phyloP scores from a whole-genome alignment of 2,888 invertebrate species.

The Pollenia angustigena region DNA sequence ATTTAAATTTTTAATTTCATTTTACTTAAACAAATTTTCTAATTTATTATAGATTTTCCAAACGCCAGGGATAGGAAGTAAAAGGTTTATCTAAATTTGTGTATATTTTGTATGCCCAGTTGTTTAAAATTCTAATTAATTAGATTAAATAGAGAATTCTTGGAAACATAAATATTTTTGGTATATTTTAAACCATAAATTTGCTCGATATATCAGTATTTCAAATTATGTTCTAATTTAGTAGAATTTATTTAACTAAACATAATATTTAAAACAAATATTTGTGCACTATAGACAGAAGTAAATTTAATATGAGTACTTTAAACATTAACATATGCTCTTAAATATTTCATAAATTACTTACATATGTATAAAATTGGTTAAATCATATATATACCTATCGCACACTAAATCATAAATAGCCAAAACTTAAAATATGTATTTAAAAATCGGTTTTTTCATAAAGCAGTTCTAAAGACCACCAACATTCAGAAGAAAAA shows the following conservation, averaged over 20 bases:
- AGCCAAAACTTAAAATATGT: too few species aligned
- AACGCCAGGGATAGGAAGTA: too few species aligned
- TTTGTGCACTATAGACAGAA: background rate
- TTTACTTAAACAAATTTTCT: background rate
- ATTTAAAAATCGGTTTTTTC: too few species aligned
- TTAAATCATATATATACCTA: too few species aligned
- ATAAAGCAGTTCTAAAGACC: too few species aligned
- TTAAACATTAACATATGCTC: background rate
- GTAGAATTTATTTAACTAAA: conserved; percentile 53
- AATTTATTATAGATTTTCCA: background rate
- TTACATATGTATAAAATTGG: too few species aligned
- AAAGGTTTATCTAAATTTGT: too few species aligned
- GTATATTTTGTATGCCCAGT: background rate
- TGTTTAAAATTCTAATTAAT: background rate
- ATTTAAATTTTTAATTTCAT: conserved; percentile 10
- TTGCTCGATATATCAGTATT: conserved; percentile 5
- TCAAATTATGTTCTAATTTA: conserved; percentile 34
- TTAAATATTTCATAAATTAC: too few species aligned
- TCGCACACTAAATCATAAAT: too few species aligned
- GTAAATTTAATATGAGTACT: background rate
- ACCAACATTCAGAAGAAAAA: too few species aligned
- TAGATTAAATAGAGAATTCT: background rate
- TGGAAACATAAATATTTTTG: background rate
- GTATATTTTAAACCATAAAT: background rate
- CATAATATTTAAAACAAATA: conserved; percentile 52